phyloP scores from a whole-genome alignment of 1,140 invertebrate genomes.

The Zaprionus nigranus region DNA sequence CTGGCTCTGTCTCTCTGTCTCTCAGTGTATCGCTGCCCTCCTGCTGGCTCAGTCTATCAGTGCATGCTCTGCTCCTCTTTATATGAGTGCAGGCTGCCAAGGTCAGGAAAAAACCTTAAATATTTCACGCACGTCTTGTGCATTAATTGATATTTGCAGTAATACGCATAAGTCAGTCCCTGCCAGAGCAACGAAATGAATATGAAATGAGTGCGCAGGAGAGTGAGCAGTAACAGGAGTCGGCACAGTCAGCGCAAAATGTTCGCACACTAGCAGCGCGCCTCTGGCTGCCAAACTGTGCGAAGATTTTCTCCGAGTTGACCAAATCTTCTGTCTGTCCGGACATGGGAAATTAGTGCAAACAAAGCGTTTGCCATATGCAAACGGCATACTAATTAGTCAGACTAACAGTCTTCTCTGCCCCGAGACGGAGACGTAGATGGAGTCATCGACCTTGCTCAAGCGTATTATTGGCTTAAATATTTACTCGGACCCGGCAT shows the following conservation, averaged over 20 bases:
- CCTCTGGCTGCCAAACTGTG: not conserved
- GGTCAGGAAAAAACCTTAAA: slow-evolving; percentile 61
- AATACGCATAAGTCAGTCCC: slow-evolving; percentile 75
- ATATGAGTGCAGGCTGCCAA: slow-evolving; percentile 47
- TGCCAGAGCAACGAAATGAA: slow-evolving; percentile 68
- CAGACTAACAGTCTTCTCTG: slow-evolving; percentile 4
- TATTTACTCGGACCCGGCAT: slow-evolving; percentile 49
- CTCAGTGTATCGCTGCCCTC: no score
- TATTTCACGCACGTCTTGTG: slow-evolving; percentile 75
- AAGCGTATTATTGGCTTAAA: slow-evolving; percentile 64
- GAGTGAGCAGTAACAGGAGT: slow-evolving; percentile 5
- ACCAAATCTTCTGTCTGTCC: slow-evolving; percentile 20
- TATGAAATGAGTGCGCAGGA: slow-evolving; percentile 62
- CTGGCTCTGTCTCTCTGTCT: slow-evolving; percentile 16
- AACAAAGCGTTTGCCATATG: slow-evolving; percentile 72
- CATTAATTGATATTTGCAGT: slow-evolving; percentile 83
- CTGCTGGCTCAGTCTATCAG: no score
- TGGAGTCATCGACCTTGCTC: slow-evolving; percentile 52
- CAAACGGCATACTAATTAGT: slow-evolving; percentile 75
- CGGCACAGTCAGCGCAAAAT: slow-evolving; percentile 24
- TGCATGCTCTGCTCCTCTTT: no score
- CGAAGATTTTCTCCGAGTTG: slow-evolving; percentile 23
- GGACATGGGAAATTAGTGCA: slow-evolving; percentile 67
- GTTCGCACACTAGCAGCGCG: slow-evolving; percentile 1
- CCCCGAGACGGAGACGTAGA: no score